phyloP scores from a whole-genome alignment of 2,888 invertebrate species.

The Criorhina ranunculi region DNA sequence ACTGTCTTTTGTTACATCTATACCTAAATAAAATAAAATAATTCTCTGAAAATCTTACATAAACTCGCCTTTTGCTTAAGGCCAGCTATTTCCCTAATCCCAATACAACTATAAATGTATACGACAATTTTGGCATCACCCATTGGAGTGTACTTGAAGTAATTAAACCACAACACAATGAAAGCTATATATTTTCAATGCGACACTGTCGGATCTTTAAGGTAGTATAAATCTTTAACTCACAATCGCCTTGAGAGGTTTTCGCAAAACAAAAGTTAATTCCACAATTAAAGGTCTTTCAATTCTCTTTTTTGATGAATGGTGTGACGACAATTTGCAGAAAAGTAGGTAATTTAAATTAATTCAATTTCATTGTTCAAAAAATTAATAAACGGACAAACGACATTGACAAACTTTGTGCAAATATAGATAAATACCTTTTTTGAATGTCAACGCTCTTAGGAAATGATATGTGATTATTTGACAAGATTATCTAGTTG shows the following conservation, averaged over 20 bases:
- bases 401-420: not conserved
- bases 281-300: not conserved
- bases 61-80: too few relatives aligned
- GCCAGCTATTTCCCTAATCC: too few relatives aligned
- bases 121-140: too few relatives aligned
- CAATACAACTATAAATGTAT: too few relatives aligned
- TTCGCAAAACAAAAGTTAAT: not conserved
- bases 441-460: not conserved
- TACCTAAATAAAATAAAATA: too few relatives aligned
- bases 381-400: not conserved
- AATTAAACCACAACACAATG: not conserved
- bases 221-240: not conserved
- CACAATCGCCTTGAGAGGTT: not conserved
- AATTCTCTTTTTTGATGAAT: not conserved
- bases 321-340: not conserved
- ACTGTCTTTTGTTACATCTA: too few relatives aligned
- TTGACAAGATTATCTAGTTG: not conserved
- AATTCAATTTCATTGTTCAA: conserved; percentile 3
- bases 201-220: not conserved
- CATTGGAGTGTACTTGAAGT: not conserved
- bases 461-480: not conserved
- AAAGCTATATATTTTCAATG: not conserved
- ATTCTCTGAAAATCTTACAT: too few relatives aligned
- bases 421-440: not conserved
- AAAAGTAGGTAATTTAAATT: not conserved